Conservation (phyloP, 2,888 invertebrate species). For the Microchrysa polita region DNA sequence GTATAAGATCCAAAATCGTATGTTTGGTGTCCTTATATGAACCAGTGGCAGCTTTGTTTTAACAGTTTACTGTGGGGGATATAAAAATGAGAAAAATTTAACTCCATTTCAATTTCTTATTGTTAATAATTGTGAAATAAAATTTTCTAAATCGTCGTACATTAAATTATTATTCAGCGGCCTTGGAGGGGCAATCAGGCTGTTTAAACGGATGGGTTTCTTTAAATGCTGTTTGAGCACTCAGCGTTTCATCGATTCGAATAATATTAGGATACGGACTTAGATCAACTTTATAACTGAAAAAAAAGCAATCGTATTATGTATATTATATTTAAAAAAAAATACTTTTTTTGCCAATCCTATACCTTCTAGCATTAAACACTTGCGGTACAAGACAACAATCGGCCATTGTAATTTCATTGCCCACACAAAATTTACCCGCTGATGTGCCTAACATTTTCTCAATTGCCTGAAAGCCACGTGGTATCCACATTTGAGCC, state of each 20-base stretch:
- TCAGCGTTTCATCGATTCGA: conserved; percentile 85
- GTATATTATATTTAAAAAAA: too few species aligned
- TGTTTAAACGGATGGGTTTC: conserved; percentile 91
- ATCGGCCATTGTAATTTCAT: conserved; percentile 93
- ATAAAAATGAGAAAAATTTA: too few species aligned
- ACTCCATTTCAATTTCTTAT: too few species aligned
- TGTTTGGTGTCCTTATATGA: too few species aligned
- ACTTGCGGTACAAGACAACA: conserved; percentile 96
- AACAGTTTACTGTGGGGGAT: too few species aligned
- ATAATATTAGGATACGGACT: conserved; percentile 88
- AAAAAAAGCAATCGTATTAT: conserved; percentile 52
- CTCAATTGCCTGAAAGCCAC: conserved; percentile 91
- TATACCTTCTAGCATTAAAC: conserved; percentile 82
- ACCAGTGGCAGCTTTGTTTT: too few species aligned
- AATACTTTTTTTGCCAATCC: too few species aligned
- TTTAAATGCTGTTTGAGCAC: conserved; percentile 90
- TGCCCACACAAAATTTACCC: conserved; percentile 93
- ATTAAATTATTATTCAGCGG: too few species aligned
- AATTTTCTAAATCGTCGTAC: too few species aligned
- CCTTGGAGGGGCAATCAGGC: conserved; percentile 92
- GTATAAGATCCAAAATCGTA: too few species aligned
- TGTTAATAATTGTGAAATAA: too few species aligned
- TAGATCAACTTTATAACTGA: conserved; percentile 90
- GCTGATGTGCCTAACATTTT: conserved; percentile 83
- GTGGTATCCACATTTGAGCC: conserved; percentile 92